Evolutionary conservation across 2,113 vertebrate genomes (phyloP).

Genomic region (Passer domesticus): DNA sequence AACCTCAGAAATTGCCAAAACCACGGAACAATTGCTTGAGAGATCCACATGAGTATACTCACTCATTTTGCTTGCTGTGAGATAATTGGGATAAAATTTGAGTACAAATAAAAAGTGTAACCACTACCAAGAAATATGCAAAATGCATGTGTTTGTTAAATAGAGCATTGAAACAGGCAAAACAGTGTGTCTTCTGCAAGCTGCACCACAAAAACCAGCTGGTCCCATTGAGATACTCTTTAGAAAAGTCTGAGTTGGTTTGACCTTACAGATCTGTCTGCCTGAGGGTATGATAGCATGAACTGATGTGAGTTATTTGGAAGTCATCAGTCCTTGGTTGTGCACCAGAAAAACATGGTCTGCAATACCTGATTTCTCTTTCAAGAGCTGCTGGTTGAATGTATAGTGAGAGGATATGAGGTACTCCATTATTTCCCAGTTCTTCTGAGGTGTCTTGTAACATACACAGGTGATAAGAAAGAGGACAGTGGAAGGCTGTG

Average conservation of each 20-base stretch:
- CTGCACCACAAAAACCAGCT: neutral
- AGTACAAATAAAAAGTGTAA: neutral
- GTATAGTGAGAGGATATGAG: neutral
- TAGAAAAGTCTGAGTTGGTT: neutral
- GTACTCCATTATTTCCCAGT: neutral
- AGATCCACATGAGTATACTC: neutral
- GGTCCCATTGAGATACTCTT: neutral
- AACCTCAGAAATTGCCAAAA: neutral
- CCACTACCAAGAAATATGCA: neutral
- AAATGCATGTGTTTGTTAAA: neutral
- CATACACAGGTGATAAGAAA: neutral
- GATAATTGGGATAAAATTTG: neutral
- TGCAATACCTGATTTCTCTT: neutral
- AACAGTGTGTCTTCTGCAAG: neutral
- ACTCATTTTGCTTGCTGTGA: neutral
- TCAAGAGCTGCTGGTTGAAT: neutral
- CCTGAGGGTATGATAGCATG: neutral
- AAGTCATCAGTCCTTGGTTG: neutral
- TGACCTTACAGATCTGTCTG: neutral
- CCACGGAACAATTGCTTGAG: neutral
- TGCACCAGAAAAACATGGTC: neutral
- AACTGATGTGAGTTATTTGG: neutral
- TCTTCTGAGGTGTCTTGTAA: neutral
- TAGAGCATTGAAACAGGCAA: neutral
- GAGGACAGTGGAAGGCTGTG: neutral